These are phyloP conservation scores for Diarsia brunnea DNA, from an alignment of 2,888 invertebrate species.

Conservation along the genomic window DNA sequence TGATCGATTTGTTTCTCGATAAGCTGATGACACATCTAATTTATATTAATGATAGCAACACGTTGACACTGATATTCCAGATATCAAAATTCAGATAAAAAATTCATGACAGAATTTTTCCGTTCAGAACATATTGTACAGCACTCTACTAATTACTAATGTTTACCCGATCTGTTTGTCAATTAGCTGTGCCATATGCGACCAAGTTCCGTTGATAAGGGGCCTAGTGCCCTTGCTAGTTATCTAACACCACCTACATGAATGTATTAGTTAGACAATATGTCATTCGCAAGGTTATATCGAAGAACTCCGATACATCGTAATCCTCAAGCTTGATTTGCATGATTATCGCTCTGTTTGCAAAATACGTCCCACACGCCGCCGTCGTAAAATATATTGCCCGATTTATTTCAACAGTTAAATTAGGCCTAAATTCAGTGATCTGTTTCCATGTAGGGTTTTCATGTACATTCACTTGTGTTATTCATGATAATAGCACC, in stretches of 20 bases:
- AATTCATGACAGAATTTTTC: constrained; percentile 38
- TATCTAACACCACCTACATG: constrained; percentile 68
- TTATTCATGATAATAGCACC: constrained; percentile 46
- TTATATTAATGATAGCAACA: constrained; percentile 56
- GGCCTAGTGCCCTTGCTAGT: constrained; percentile 68
- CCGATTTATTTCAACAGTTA: constrained; percentile 51
- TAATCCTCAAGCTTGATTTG: constrained; percentile 70
- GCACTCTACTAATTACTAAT: constrained; percentile 48
- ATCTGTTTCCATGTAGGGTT: constrained; percentile 43
- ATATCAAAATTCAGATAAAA: constrained; percentile 55
- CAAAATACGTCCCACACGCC: constrained; percentile 68
- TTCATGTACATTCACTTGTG: constrained; percentile 49
- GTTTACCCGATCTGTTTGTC: constrained; percentile 65
- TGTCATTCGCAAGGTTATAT: constrained; percentile 65
- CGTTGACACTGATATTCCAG: constrained; percentile 46
- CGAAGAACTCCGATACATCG: constrained; percentile 54
- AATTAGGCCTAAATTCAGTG: constrained; percentile 64
- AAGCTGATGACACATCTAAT: constrained; percentile 61
- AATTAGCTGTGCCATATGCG: constrained; percentile 66
- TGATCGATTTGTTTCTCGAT: constrained; percentile 56
- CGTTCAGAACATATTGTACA: constrained; percentile 38
- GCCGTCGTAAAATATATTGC: constrained; percentile 64
- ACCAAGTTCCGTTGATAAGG: constrained; percentile 72
- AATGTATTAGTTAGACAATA: constrained; percentile 68
- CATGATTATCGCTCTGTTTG: constrained; percentile 76